Percentiles rank a stretch among this genome's conserved stretches.
These are phyloP conservation scores for Temnothorax rugatulus DNA, from an alignment of 2,888 invertebrate species.

Conservation along the genomic window DNA sequence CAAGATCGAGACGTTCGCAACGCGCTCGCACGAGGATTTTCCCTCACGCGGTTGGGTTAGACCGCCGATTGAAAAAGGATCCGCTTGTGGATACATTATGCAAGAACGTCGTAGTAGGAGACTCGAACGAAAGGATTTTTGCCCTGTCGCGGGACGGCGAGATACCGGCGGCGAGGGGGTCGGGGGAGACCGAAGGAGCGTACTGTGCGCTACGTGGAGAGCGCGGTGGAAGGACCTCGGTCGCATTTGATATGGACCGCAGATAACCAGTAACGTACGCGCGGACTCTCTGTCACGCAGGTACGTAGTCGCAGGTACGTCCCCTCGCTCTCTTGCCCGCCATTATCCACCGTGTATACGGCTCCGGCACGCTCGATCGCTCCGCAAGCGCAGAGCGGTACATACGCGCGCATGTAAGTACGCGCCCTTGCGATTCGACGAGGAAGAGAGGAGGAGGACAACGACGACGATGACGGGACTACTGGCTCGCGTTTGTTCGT, in stretches of 20 bases:
- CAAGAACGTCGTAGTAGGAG: slow-evolving; percentile 60
- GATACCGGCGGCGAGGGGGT: slow-evolving; percentile 34
- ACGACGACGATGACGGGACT: slow-evolving; percentile 5
- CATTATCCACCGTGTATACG: slow-evolving; percentile 62
- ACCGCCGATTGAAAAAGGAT: slow-evolving; percentile 55
- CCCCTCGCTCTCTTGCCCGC: not conserved
- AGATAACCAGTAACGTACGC: slow-evolving; percentile 85
- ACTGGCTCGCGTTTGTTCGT: slow-evolving; percentile 20
- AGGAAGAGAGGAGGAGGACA: not conserved
- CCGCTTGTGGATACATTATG: slow-evolving; percentile 65
- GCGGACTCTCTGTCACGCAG: slow-evolving; percentile 82
- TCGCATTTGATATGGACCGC: slow-evolving; percentile 85
- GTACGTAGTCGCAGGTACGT: slow-evolving; percentile 69
- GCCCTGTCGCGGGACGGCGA: slow-evolving; percentile 47
- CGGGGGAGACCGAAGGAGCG: slow-evolving; percentile 3
- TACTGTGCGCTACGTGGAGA: slow-evolving; percentile 56
- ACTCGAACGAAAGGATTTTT: slow-evolving; percentile 64
- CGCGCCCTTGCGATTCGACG: slow-evolving; percentile 66
- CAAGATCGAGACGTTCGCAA: not conserved
- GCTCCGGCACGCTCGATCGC: slow-evolving; percentile 47
- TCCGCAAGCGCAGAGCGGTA: not conserved
- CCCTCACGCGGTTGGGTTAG: slow-evolving; percentile 1
- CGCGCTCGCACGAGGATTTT: not conserved
- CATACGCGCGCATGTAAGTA: slow-evolving; percentile 33
- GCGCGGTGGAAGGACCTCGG: slow-evolving; percentile 77